phyloP scores from a whole-genome alignment of 2,888 invertebrate genomes.

The Rhorus exstirpatorius region DNA sequence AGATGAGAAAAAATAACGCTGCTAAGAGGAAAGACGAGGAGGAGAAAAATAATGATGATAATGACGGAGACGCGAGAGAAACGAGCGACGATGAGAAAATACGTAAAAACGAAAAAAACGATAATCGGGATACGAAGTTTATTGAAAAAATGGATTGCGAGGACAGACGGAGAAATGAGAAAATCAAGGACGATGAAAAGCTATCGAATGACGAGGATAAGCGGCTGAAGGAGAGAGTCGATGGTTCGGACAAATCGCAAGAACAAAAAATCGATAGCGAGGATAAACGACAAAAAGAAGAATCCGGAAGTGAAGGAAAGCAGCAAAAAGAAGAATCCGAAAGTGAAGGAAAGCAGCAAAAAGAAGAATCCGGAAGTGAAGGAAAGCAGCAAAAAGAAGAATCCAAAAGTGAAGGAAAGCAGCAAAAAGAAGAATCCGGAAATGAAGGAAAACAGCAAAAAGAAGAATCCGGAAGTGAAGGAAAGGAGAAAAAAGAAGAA shows the following conservation, averaged over 20 bases:
- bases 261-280: constrained; percentile 1
- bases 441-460: neutral
- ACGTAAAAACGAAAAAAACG: constrained; percentile 37
- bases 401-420: neutral
- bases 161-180: neutral
- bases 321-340: constrained; percentile 35
- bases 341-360: constrained; percentile 20
- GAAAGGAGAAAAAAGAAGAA: neutral
- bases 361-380: neutral
- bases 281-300: constrained; percentile 12
- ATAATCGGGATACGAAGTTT: constrained; percentile 11
- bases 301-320: neutral
- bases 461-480: neutral
- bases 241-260: neutral
- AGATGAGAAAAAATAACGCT: neutral
- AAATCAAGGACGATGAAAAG: neutral
- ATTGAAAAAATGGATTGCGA: constrained; percentile 43
- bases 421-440: neutral
- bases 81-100: constrained; percentile 12
- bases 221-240: neutral
- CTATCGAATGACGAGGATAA: neutral
- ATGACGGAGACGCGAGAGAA: constrained; percentile 8
- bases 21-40: neutral
- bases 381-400: neutral
- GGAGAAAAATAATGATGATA: constrained; percentile 11